Evolutionary conservation across 2,888 invertebrate species (phyloP).

Genomic region (Sipha maydis): DNA sequence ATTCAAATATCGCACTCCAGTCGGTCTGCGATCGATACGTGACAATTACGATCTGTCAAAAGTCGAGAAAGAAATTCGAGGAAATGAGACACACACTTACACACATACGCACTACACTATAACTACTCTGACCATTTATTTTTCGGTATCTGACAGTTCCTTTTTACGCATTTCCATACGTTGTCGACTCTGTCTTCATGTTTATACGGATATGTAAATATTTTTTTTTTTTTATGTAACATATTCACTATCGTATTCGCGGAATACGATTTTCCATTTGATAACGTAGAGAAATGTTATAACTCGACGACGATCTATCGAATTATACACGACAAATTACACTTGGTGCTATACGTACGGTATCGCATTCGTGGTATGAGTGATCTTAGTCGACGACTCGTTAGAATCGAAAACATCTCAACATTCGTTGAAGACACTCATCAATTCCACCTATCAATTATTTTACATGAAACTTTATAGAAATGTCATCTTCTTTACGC

Average conservation of each 20-base stretch:
- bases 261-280: background rate
- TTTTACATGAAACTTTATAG: too few species aligned
- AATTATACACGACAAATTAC: background rate
- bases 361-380: background rate
- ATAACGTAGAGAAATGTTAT: background rate
- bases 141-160: constrained; percentile 45
- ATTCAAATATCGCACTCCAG: background rate
- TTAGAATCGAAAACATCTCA: background rate
- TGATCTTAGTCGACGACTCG: background rate
- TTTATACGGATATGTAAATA: background rate
- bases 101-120: background rate
- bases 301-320: background rate
- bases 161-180: constrained; percentile 30
- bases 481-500: too few species aligned
- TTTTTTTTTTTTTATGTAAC: background rate
- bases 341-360: background rate
- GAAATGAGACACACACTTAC: constrained; percentile 23
- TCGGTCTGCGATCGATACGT: constrained; percentile 12
- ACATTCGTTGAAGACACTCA: background rate
- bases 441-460: too few species aligned
- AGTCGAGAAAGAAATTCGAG: constrained; percentile 39
- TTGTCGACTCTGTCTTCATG: background rate
- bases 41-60: constrained; percentile 55
- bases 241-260: background rate
- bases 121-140: constrained; percentile 40